Percentiles rank a stretch among this genome's conserved stretches.
These are phyloP conservation scores for Zoanthus gigantus DNA, from an alignment of 92 coral and sea anemone genomes.

Conservation along the genomic window DNA sequence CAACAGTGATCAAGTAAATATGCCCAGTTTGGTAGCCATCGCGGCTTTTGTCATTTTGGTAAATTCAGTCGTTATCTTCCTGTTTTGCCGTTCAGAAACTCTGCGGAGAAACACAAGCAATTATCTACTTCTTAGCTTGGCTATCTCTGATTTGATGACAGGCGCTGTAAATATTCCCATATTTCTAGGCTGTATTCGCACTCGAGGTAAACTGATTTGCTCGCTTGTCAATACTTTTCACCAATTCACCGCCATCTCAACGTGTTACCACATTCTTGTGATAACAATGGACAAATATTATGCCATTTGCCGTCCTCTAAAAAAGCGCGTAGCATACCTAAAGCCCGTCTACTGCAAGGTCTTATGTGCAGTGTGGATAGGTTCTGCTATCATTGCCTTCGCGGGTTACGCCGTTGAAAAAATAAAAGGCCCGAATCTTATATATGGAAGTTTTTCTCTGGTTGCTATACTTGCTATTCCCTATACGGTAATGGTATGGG, in stretches of 20 bases:
- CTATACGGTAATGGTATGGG: slow-evolving; percentile 56
- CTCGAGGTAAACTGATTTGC: slow-evolving; percentile 20
- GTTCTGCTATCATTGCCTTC: slow-evolving; percentile 51
- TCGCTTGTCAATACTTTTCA: slow-evolving; percentile 36
- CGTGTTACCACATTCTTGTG: slow-evolving; percentile 51
- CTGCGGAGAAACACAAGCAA: slow-evolving; percentile 58
- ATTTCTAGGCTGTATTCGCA: slow-evolving; percentile 32
- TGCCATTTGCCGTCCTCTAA: slow-evolving; percentile 52
- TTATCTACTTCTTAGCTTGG: slow-evolving; percentile 58
- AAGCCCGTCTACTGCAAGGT: slow-evolving; percentile 17
- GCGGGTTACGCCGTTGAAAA: slow-evolving; percentile 12
- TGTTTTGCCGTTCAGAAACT: slow-evolving; percentile 36
- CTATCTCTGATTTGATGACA: slow-evolving; percentile 61
- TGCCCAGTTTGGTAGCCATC: slow-evolving; percentile 31
- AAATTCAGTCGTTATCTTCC: slow-evolving; percentile 51
- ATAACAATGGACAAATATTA: slow-evolving; percentile 54
- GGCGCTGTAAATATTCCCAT: slow-evolving; percentile 65
- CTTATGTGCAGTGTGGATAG: slow-evolving; percentile 27
- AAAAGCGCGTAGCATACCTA: slow-evolving; percentile 15
- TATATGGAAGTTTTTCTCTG: slow-evolving; percentile 29
- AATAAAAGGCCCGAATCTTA: not conserved
- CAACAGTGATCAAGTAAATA: not conserved
- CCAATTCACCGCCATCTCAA: slow-evolving; percentile 40
- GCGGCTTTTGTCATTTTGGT: slow-evolving; percentile 36
- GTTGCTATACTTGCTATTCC: slow-evolving; percentile 48